Conservation (phyloP, 1,140 invertebrate species). For the Ooceraea biroi region DNA sequence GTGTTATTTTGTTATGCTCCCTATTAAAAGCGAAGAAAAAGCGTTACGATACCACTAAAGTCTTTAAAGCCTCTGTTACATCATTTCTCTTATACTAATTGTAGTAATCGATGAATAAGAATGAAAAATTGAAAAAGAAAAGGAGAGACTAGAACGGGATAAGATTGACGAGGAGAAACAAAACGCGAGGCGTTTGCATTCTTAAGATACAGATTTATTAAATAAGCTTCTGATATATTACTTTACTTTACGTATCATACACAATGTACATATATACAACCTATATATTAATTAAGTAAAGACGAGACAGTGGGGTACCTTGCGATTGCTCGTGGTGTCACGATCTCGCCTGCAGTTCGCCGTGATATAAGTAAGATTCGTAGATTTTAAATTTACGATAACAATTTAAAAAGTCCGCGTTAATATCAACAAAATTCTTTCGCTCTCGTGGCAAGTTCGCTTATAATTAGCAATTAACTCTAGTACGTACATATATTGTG, state of each 20-base stretch:
- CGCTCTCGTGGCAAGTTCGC: neutral
- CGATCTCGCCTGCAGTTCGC: neutral
- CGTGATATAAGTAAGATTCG: neutral
- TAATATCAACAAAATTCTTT: conserved; percentile 45
- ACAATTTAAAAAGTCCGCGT: conserved; percentile 2
- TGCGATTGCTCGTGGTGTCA: conserved; percentile 43
- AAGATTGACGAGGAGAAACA: neutral
- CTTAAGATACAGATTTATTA: conserved; percentile 79
- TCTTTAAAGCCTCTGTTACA: neutral
- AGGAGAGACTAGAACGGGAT: neutral
- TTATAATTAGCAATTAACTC: neutral
- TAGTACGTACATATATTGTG: neutral
- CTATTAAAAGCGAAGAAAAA: neutral
- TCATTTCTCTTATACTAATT: neutral
- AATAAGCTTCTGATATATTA: conserved; percentile 85
- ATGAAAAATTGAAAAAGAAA: too few species aligned
- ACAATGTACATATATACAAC: conserved; percentile 87
- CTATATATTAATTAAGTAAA: conserved; percentile 64
- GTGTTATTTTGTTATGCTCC: conserved; percentile 53
- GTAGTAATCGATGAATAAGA: neutral
- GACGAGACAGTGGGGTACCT: conserved; percentile 55
- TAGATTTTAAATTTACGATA: conserved; percentile 27
- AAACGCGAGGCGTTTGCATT: neutral
- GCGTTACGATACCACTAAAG: neutral
- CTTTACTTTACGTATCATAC: conserved; percentile 84